Conservation (phyloP, 2,888 invertebrate genomes). For the Heliconius erato region DNA sequence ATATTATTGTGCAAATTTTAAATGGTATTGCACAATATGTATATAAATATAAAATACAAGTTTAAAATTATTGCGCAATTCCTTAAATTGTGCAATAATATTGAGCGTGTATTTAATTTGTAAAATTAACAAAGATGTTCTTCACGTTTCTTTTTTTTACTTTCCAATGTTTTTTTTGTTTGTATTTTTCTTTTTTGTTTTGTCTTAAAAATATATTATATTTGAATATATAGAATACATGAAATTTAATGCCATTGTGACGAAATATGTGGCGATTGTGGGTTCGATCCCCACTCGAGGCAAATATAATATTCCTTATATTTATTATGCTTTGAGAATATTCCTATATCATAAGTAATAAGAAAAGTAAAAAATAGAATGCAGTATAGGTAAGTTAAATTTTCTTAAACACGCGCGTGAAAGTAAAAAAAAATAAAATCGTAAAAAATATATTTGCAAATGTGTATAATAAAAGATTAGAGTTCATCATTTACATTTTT, state of each 20-base stretch:
- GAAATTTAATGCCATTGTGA: too few relatives aligned
- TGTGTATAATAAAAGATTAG: neutral
- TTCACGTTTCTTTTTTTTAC: neutral
- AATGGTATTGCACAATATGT: neutral
- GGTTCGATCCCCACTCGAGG: neutral
- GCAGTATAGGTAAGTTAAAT: too few relatives aligned
- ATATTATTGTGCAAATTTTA: neutral
- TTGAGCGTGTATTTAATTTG: neutral
- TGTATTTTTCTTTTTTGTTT: neutral
- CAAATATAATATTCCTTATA: neutral
- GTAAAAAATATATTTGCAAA: neutral
- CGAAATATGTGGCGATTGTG: neutral
- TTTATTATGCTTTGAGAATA: neutral
- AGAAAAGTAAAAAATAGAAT: neutral
- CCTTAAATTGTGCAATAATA: neutral
- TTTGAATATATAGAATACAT: too few relatives aligned
- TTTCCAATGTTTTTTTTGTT: neutral
- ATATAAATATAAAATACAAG: neutral
- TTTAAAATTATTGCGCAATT: conserved; percentile 2
- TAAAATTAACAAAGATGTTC: neutral
- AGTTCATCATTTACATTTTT: neutral
- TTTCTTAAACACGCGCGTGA: too few relatives aligned
- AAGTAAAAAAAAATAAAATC: neutral
- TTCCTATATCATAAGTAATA: neutral
- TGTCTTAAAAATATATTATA: neutral